phyloP scores from a whole-genome alignment of 2,113 vertebrate genomes.

The Apaloderma vittatum region DNA sequence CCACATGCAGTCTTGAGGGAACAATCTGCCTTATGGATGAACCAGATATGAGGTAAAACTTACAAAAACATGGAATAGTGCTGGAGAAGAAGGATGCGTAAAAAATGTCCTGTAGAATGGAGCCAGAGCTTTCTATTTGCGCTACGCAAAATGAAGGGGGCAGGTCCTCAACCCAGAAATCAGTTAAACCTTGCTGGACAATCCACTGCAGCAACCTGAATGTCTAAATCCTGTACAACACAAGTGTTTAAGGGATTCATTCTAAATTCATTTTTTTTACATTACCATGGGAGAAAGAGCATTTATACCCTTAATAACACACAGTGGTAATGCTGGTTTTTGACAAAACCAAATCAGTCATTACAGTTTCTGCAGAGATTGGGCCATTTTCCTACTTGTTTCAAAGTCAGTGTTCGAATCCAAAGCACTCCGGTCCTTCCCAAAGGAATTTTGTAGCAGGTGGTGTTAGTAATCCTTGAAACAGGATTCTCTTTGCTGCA shows the following conservation, averaged over 20 bases:
- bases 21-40: not conserved
- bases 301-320: not conserved
- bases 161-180: not conserved
- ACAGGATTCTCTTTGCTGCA: constrained; percentile 71
- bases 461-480: constrained; percentile 73
- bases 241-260: not conserved
- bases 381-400: not conserved
- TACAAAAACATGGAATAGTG: not conserved
- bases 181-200: not conserved
- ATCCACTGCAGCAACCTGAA: not conserved
- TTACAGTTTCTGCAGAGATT: not conserved
- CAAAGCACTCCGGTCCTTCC: constrained; percentile 12
- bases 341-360: not conserved
- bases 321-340: not conserved
- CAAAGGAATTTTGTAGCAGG: constrained; percentile 55
- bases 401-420: not conserved
- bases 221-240: not conserved
- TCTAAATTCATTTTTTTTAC: not conserved
- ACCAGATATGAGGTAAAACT: not conserved
- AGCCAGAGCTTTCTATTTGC: not conserved
- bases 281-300: not conserved
- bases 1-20: not conserved
- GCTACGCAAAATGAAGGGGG: not conserved
- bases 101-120: not conserved
- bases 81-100: not conserved